phyloP scores from a whole-genome alignment of 2,113 vertebrate genomes.

The Halichoeres trimaculatus region DNA sequence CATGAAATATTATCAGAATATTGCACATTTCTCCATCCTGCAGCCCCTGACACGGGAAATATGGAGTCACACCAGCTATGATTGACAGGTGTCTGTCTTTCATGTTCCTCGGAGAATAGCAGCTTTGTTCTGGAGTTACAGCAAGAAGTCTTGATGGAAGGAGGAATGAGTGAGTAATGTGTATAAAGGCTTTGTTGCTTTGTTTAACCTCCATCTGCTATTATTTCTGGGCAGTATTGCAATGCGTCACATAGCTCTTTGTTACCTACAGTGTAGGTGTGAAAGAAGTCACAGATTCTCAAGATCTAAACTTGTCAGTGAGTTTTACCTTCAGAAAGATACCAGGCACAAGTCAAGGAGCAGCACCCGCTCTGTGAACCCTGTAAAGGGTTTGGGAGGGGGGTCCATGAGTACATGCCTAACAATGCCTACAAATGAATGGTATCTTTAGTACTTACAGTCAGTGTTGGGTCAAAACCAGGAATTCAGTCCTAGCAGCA shows the following conservation, averaged over 20 bases:
- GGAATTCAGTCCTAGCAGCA: slow-evolving; percentile 31
- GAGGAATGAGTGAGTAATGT: slow-evolving; percentile 62
- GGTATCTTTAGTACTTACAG: slow-evolving; percentile 35
- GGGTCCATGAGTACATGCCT: slow-evolving; percentile 13
- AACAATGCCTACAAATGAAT: slow-evolving; percentile 41
- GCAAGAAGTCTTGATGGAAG: slow-evolving; percentile 68
- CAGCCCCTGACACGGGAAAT: slow-evolving; percentile 76
- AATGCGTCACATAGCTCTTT: slow-evolving; percentile 59
- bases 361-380: slow-evolving; percentile 26
- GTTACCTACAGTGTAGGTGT: slow-evolving; percentile 63
- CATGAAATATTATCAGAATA: slow-evolving; percentile 87
- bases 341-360: slow-evolving; percentile 29
- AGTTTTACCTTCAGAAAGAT: slow-evolving; percentile 23
- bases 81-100: slow-evolving; percentile 84
- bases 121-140: slow-evolving; percentile 76
- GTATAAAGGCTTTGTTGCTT: slow-evolving; percentile 73
- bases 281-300: slow-evolving; percentile 40
- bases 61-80: slow-evolving; percentile 70
- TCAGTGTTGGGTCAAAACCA: slow-evolving; percentile 37
- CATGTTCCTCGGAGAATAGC: slow-evolving; percentile 72
- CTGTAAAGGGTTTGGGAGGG: slow-evolving; percentile 26
- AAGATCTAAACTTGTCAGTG: slow-evolving; percentile 60
- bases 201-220: slow-evolving; percentile 73
- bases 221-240: slow-evolving; percentile 70
- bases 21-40: slow-evolving; percentile 83